Evolutionary conservation across 2,113 vertebrate species (phyloP), one percentile per base, ranked within the genome.

Genomic region (Oreotrochilus melanogaster): DNA sequence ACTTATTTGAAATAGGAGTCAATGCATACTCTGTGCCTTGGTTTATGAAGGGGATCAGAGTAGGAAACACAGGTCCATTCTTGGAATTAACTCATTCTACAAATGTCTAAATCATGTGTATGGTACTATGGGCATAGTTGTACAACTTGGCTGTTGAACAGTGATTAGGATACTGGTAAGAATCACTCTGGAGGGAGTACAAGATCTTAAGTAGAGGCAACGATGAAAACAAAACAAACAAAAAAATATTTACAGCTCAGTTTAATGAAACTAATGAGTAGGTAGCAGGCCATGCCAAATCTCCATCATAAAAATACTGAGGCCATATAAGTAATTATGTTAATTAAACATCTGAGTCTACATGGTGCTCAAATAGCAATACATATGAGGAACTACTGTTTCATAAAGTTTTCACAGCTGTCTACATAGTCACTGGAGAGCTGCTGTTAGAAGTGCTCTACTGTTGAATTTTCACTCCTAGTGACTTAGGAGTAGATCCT

Each of bases 331-430:
- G 54, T 45, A 62, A 42, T 65, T 47, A 53, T 39, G 65, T 87
- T 82, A 82, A 87, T 91, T 87, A 83, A 91, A 62, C 23, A 62
- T 69, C 24, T 78, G 17, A 39, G 48, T 69, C 74, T 48, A 86
- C 60, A 70, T 70, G 65, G 31, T 61, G 72, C 37, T 73, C 82
- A 94, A 93, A 91, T 42, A 85, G 62, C 17, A 69, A 89, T 71
- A 45, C 64, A 73, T 56, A 39, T 74, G 58, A 94, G 71, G 72
- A 88, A 94, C 92, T 95, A 78, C 33, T n/a, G 23, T 85, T 89
- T 64, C 91, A 93, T 88, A 94, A 94, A 91, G 78, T 92, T 96
- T 97, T 94, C 78, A 88, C 70, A 91, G 89, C 75, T 66, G 56
- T 94, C 93, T 95, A 69, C 24, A 22, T 58, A 42, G 83, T 86